Conservation (phyloP, 2,113 vertebrate genomes). For the Suncus etruscus region DNA sequence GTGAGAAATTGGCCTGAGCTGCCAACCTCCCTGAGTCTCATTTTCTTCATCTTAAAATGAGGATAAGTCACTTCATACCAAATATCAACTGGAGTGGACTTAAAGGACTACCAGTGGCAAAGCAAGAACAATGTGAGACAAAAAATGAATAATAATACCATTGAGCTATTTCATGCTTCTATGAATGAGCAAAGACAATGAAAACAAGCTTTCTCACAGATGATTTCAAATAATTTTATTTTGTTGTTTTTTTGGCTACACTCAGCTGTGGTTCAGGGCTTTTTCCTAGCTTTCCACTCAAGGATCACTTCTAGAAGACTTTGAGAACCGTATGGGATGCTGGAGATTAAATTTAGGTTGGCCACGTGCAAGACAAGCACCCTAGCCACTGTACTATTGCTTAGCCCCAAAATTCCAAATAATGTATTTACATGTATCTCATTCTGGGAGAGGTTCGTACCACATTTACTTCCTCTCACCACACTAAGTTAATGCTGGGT, state of each 20-base stretch:
- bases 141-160: neutral
- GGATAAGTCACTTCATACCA: neutral
- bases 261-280: too few relatives aligned
- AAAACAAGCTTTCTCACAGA: constrained; percentile 24
- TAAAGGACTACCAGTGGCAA: neutral
- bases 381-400: too few relatives aligned
- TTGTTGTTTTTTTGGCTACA: neutral
- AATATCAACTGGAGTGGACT: neutral
- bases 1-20: neutral
- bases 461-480: too few relatives aligned
- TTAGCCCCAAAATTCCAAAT: constrained; percentile 5
- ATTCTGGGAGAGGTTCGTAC: neutral
- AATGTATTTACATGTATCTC: neutral
- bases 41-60: constrained; percentile 8
- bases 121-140: neutral
- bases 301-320: too few relatives aligned
- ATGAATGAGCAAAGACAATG: neutral
- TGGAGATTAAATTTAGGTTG: too few relatives aligned
- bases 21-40: neutral
- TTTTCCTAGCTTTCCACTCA: too few relatives aligned
- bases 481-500: neutral
- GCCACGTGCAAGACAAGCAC: too few relatives aligned
- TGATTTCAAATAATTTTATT: constrained; percentile 16
- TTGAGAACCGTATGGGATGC: too few relatives aligned
- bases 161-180: neutral